These are phyloP conservation scores for Phallusia fumigata DNA, from an alignment of 23 tunicate genomes.

Conservation along the genomic window DNA sequence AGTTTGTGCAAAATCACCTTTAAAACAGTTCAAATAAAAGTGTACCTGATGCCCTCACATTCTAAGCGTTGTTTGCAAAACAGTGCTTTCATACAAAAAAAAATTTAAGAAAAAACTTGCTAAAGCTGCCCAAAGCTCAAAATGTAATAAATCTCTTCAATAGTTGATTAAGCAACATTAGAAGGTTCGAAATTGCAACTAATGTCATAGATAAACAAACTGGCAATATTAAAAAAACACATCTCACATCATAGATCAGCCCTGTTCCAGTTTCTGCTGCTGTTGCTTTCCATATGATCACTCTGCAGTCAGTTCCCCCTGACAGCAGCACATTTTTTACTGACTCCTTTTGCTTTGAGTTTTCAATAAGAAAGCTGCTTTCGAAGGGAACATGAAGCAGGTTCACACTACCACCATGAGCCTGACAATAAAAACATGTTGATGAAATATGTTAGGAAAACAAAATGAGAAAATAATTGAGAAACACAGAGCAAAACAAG, in stretches of 20 bases:
- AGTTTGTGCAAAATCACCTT: conserved; percentile 55
- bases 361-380: conserved; percentile 16
- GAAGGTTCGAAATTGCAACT: too few species aligned
- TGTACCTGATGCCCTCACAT: neutral
- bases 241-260: conserved; percentile 13
- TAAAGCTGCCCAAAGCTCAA: too few species aligned
- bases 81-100: too few species aligned
- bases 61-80: too few species aligned
- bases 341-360: neutral
- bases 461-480: neutral
- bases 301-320: conserved; percentile 34
- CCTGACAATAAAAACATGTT: conserved; percentile 17
- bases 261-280: neutral
- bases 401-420: conserved; percentile 45
- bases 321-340: conserved; percentile 31
- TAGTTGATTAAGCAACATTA: too few species aligned
- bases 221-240: too few species aligned
- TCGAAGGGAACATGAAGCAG: conserved; percentile 32
- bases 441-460: neutral
- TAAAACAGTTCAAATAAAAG: neutral
- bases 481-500: too few species aligned
- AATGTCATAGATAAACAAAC: too few species aligned
- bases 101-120: neutral
- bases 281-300: conserved; percentile 48
- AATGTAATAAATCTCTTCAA: too few species aligned